Evolutionary conservation across 2,888 invertebrate species (phyloP), one percentile per base, ranked within the genome.

Genomic region (Nezara viridula): DNA sequence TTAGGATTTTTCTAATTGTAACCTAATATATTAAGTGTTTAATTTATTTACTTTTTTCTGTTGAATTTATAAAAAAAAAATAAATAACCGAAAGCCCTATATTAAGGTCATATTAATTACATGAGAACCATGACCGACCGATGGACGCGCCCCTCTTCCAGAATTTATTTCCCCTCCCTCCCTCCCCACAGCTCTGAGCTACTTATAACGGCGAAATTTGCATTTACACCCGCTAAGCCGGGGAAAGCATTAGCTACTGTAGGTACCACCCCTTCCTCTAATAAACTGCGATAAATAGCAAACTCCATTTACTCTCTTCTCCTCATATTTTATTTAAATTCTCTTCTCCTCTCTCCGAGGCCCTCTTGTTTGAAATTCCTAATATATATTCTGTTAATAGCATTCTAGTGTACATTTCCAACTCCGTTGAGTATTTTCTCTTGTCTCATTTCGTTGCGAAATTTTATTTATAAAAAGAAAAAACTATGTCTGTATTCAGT

Each of bases 401-500:
- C 66, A 73, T 73, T 73, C 66, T 73, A 73, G 66, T 73, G 66
- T 73, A 73, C 66, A 73, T 73, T 73, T 73, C 66, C 66, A 73
- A 21, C 4, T 73, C 66, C 37, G 32, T 7, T 19, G 66, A 73
- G 66, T 73, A 73, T 73, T 73, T 73, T 73, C 66, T 37, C 66
- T 73, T 73, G 66, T 73, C 66, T 7, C 66, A 1, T 73, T 73
- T 73, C 37, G 66, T 66, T 73, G 66, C 12, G 66, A 37, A 73
- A 21, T 73, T 73, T 37, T 73, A 19, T 37, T 37, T 37, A 24
- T 7, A 50, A 50, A 50, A 50, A 21, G 5, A 12, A 2, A 9
- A 12, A 19, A 21, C 50, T 50, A 10, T n/a, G 7, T 16, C 55
- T n/a, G n/a, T 12, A 55, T 55, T 55, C n/a, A 55, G 55, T 9